Evolutionary conservation across 2,888 invertebrate genomes (phyloP).

Genomic region (Nudaria mundana): DNA sequence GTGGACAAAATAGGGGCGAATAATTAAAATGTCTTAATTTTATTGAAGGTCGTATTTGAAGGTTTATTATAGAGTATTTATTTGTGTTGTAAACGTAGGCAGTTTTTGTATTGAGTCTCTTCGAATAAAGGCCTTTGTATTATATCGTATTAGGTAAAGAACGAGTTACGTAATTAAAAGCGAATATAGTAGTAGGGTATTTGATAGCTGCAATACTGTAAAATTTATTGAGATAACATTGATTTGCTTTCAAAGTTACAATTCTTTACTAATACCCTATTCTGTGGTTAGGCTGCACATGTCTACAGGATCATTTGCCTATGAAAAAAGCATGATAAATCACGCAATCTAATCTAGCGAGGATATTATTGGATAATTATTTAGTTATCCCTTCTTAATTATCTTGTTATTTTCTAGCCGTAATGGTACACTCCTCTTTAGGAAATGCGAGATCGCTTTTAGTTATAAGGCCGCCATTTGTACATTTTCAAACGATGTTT

Average conservation of each 20-base stretch:
- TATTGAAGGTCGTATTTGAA: slow-evolving; percentile 56
- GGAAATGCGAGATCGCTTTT: no score
- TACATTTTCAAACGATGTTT: no score
- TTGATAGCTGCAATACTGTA: neutral
- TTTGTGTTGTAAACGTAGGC: slow-evolving; percentile 54
- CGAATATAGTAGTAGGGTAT: neutral
- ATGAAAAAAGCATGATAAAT: no score
- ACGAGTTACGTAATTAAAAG: slow-evolving; percentile 2
- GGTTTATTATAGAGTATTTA: slow-evolving; percentile 60
- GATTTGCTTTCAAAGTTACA: neutral
- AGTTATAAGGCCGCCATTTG: no score
- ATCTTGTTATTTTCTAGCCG: no score
- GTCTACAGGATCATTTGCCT: no score
- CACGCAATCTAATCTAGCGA: no score
- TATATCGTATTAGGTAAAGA: slow-evolving; percentile 4
- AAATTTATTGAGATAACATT: neutral
- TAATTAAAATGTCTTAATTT: slow-evolving; percentile 80
- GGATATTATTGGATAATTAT: no score
- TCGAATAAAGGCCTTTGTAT: slow-evolving; percentile 4
- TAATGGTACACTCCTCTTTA: no score
- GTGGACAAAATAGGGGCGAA: slow-evolving; percentile 74
- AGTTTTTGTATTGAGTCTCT: slow-evolving; percentile 4
- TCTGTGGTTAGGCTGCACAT: no score
- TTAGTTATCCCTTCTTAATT: no score
- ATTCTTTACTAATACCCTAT: neutral